Evolutionary conservation across 2,113 vertebrate species (phyloP), one percentile per base, ranked within the genome.

Genomic region (Ivindomyrus marchei): DNA sequence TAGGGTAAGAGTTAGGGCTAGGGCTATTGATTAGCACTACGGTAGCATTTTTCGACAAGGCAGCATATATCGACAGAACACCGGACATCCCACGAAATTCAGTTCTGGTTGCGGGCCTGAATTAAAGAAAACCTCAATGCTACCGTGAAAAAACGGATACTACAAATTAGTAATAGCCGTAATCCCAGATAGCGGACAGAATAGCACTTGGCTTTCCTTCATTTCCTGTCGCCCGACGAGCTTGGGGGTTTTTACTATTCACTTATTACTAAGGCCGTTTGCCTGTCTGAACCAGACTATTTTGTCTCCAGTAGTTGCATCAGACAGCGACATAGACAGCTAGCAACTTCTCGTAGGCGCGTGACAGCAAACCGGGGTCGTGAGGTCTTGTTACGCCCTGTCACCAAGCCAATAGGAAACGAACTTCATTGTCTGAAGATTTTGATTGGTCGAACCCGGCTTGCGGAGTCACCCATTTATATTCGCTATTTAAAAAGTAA

Each of bases 391-490:
- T 31, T 85, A 94, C 94, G 91, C 93, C 92, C 91, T 70, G 3
- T n/a, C 0, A 0, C 8, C 0, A 49, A 74, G 13, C 95, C 94
- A 95, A 95, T 95, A 89, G 86, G 27, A 8, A 1, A 19, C 46
- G 0, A 1, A 2, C 0, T 19, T 39, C 8, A 8, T 4, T 92
- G 86, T 89, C 50, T 6, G 27, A 89, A 83, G 3, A 4, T 90
- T 85, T 89, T 92, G 94, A 95, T 95, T 95, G 96, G 95, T 8
- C 87, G 58, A 31, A 58, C 31, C 0, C 27, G 17, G 90, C 39
- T 46, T 17, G 24, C 31, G 11, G 80, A 19, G 8, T 77, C 24
- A 83, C 47, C 46, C 66, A 2, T 47, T 87, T 46, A 74, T 13
- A 19, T 46, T n/a, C 11, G 45, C 89, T 92, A 90, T 91, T 93